Evolutionary conservation across 2,113 vertebrate species (phyloP).

Genomic region (Crotalus viridis): DNA sequence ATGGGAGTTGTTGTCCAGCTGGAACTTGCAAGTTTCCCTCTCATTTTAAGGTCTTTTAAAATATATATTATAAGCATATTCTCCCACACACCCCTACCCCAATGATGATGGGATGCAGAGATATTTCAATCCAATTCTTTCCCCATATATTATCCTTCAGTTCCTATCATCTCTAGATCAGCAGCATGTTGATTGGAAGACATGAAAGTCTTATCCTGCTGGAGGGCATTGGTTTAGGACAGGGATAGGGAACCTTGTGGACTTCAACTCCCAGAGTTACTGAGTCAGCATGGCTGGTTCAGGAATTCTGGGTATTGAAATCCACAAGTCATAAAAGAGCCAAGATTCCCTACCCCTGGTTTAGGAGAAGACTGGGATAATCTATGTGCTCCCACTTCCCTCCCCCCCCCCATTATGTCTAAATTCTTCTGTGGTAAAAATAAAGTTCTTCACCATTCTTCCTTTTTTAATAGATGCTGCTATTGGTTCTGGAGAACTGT

Average conservation of each 20-base stretch:
- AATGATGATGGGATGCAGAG: neutral
- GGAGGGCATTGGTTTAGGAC: neutral
- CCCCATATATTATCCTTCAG: neutral
- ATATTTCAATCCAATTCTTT: neutral
- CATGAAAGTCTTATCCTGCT: neutral
- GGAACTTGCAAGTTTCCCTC: neutral
- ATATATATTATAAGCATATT: neutral
- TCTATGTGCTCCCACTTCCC: neutral
- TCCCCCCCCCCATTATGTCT: neutral
- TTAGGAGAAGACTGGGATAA: neutral
- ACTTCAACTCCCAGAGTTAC: no score
- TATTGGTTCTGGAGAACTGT: slow-evolving; percentile 92
- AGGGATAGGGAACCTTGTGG: no score
- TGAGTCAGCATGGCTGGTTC: no score
- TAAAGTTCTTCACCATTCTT: neutral
- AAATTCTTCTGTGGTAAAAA: neutral
- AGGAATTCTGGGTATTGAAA: no score
- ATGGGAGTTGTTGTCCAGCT: neutral
- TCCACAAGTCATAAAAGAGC: no score
- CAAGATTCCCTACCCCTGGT: no score
- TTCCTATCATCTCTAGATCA: neutral
- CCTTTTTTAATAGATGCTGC: slow-evolving; percentile 79
- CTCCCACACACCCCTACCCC: neutral
- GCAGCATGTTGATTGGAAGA: neutral
- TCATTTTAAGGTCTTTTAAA: neutral